Conservation (phyloP, 2,888 invertebrate genomes). For the Tetragnatha montana region DNA sequence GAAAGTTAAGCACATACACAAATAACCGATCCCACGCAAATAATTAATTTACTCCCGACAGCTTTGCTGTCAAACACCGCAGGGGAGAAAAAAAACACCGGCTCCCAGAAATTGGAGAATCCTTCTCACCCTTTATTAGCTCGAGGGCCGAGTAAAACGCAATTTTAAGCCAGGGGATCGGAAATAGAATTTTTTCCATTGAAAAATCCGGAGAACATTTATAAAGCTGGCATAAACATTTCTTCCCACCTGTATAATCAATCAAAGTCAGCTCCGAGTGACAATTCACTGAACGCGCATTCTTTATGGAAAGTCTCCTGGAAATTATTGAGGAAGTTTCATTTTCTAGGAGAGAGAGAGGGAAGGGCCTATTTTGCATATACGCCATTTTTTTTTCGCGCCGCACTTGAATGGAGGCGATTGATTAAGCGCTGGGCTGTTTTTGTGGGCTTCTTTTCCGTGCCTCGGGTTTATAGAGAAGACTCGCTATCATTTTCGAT, state of each 20-base stretch:
- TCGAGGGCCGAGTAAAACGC: not conserved
- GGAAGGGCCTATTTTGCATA: slow-evolving; percentile 38
- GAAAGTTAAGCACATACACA: not conserved
- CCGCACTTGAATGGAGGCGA: slow-evolving; percentile 39
- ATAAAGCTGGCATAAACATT: slow-evolving; percentile 1
- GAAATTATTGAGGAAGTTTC: slow-evolving; percentile 32
- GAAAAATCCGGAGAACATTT: not conserved
- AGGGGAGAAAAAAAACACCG: not conserved
- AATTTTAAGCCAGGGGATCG: not conserved
- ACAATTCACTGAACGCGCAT: slow-evolving; percentile 26
- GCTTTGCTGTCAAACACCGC: not conserved
- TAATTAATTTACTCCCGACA: not conserved
- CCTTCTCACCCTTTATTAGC: not conserved
- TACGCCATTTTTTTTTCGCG: not conserved
- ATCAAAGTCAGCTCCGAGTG: slow-evolving; percentile 40
- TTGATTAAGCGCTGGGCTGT: slow-evolving; percentile 26
- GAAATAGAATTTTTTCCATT: not conserved
- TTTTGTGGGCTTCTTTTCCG: not conserved
- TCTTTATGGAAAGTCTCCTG: slow-evolving; percentile 12
- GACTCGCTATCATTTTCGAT: not conserved
- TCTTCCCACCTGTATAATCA: slow-evolving; percentile 30
- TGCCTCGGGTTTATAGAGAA: not conserved
- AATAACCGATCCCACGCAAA: not conserved
- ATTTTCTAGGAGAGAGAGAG: slow-evolving; percentile 28
- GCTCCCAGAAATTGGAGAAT: not conserved